Percentiles rank a stretch among this genome's conserved stretches.
Conservation (phyloP, 2,888 invertebrate species). For the Adineta ricciae region DNA sequence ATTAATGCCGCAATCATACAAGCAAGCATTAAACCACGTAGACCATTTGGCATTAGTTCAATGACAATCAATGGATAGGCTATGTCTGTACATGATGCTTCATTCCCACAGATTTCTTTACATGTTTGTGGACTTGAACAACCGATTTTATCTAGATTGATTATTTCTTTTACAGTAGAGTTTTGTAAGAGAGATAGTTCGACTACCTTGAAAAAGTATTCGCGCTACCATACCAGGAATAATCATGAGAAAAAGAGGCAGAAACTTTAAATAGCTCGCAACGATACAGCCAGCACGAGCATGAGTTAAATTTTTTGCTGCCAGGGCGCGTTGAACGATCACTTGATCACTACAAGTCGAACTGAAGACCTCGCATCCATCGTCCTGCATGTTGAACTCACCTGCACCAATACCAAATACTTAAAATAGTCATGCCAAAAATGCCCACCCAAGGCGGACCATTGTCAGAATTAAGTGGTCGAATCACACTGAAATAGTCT, state of each 20-base stretch:
- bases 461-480: constrained; percentile 36
- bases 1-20: constrained; percentile 54
- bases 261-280: constrained; percentile 51
- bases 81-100: constrained; percentile 52
- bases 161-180: too few species aligned
- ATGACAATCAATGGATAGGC: constrained; percentile 53
- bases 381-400: neutral
- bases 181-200: too few species aligned
- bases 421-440: constrained; percentile 36
- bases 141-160: constrained; percentile 50
- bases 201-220: constrained; percentile 44
- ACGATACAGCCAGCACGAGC: constrained; percentile 53
- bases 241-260: constrained; percentile 42
- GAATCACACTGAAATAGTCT: constrained; percentile 37
- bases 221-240: constrained; percentile 53
- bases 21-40: constrained; percentile 52
- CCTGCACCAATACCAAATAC: constrained; percentile 43
- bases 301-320: constrained; percentile 53
- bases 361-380: too few species aligned
- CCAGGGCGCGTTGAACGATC: constrained; percentile 53
- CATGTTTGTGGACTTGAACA: constrained; percentile 51
- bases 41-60: constrained; percentile 49
- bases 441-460: constrained; percentile 23
- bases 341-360: neutral
- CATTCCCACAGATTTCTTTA: constrained; percentile 46